Percentiles rank a stretch among this genome's conserved stretches.
These are phyloP conservation scores for Pedetes capensis DNA, from an alignment of 2,113 vertebrate species.

Conservation along the genomic window DNA sequence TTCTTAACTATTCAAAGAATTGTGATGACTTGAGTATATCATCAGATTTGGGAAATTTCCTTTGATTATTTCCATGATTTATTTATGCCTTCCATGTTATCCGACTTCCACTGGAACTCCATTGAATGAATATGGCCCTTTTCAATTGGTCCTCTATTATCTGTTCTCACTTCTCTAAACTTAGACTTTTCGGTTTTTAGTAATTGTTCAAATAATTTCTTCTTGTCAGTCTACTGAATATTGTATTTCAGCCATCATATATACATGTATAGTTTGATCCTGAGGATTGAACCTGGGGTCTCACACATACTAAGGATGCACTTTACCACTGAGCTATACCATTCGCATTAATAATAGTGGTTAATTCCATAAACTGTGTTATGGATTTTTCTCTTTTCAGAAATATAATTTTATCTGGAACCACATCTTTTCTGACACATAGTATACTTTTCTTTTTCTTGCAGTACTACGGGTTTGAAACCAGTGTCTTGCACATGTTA, in stretches of 20 bases:
- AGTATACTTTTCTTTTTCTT: not conserved
- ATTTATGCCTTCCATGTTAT: not conserved
- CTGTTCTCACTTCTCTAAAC: not conserved
- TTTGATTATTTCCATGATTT: not conserved
- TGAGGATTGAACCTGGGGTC: not conserved
- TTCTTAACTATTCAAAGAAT: not conserved
- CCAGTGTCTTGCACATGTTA: no score
- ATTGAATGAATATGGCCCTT: not conserved
- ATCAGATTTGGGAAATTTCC: not conserved
- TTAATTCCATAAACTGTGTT: conserved; percentile 6
- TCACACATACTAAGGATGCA: not conserved
- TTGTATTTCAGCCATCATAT: not conserved
- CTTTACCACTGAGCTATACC: not conserved
- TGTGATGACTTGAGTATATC: not conserved
- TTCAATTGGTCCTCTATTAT: not conserved
- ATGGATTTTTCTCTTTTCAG: not conserved
- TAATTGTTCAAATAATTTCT: not conserved
- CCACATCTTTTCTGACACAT: not conserved
- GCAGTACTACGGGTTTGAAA: no score
- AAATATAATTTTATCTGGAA: conserved; percentile 19
- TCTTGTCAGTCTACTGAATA: not conserved
- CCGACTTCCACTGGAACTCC: not conserved
- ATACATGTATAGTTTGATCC: not conserved
- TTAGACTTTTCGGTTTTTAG: conserved; percentile 3
- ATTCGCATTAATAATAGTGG: not conserved